Evolutionary conservation across 1,140 invertebrate species (phyloP).

Genomic region (Drosophila fuyamai): DNA sequence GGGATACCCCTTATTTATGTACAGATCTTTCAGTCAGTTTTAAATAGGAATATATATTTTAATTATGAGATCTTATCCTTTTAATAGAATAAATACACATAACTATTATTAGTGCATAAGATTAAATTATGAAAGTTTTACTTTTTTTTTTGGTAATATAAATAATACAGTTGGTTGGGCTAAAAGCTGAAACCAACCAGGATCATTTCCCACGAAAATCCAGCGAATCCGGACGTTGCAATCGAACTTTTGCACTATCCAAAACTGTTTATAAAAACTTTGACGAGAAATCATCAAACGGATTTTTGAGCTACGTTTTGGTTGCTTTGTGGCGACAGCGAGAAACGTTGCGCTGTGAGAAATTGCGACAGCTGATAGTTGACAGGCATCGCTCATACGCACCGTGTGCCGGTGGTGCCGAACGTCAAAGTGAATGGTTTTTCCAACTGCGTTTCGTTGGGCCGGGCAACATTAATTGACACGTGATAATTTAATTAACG

Average conservation of each 20-base stretch:
- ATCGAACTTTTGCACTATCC: constrained; percentile 4
- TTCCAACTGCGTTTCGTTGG: constrained; percentile 45
- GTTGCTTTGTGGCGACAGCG: constrained; percentile 11
- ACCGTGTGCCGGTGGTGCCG: constrained; percentile 30
- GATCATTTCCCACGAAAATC: neutral
- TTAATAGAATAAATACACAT: too few relatives aligned
- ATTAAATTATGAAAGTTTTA: neutral
- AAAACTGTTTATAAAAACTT: constrained; percentile 28
- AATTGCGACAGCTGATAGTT: constrained; percentile 62
- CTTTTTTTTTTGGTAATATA: neutral
- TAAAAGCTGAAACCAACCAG: neutral
- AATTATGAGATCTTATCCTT: too few relatives aligned
- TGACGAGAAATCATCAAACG: constrained; percentile 58
- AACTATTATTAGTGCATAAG: too few relatives aligned
- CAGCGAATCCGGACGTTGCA: constrained; percentile 9
- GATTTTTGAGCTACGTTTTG: constrained; percentile 58
- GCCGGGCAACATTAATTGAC: constrained; percentile 71
- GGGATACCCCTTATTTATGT: neutral
- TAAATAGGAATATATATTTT: too few relatives aligned
- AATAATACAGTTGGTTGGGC: neutral
- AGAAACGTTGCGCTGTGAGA: constrained; percentile 24
- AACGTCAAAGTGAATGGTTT: constrained; percentile 58
- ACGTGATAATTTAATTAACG: constrained; percentile 82
- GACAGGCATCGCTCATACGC: constrained; percentile 67
- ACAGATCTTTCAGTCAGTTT: too few relatives aligned